Base-by-base conservation (phyloP, 2,888 invertebrate species). In the Pachymerium ferrugineum region DNA sequence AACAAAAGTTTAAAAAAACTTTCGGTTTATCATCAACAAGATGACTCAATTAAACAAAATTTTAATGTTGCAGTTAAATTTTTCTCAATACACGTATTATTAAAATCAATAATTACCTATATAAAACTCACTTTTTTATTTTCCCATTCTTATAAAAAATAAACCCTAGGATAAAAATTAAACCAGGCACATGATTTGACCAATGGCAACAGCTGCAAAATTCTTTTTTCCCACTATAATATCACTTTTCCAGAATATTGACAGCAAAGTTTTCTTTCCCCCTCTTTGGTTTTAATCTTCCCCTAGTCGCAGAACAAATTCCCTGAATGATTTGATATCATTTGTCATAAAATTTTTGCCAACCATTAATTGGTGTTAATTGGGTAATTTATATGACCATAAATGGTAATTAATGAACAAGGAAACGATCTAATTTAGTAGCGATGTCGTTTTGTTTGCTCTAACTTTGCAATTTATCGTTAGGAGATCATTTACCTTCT, bases 391-490 rank as follows among this genome's bases (percentile, higher is more conserved):
- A 47, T 47, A 47, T 16, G 19, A 16, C 47, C 22, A 47, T 47
- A 47, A 8, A 47, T 47, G 47, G 47, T 47, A 47, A 47, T 47
- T 47, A 47, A 47, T 47, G 47, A 47, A 47, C 47, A 47, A 47
- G 47, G 47, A 47, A 47, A 47, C 47, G 47, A 47, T n/a, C 47
- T 47, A 47, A 47, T 47, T 47, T 47, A 47, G 3, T 47, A 47
- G 47, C 47, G 19, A 47, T n/a, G 47, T 16, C 19, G 47, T 22
- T 47, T 47, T 47, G 47, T 47, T 47, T 47, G 22, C 47, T 16
- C n/a, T 22, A 16, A 16, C 19, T 47, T 47, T 16, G 16, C 47
- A 16, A 47, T 47, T 47, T 47, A 47, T 47, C 47, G 47, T 47
- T 16, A 19, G 19, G 47, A 8, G 16, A 16, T 47, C 47, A 47